Evolutionary conservation across 1,140 invertebrate species (phyloP), one percentile per base, ranked within the genome.

Genomic region (Ericerus pela): DNA sequence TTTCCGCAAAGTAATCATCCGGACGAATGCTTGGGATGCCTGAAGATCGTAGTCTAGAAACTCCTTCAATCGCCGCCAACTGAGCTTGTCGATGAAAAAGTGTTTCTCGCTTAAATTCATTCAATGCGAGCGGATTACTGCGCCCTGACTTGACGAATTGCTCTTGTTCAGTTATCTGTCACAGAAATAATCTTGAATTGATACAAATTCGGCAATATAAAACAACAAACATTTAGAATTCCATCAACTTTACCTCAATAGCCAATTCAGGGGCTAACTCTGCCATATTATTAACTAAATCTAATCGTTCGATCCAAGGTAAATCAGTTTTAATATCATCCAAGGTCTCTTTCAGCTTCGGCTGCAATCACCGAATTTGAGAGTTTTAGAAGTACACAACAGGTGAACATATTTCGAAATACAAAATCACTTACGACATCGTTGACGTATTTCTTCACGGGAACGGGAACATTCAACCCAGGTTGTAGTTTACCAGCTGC

Each of bases 1-100:
- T 99, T 76, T 99, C 88, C 1, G 95, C 96, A 74, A 96, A 98
- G 72, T 96, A 99, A 72, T 98, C 95, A 28, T 90, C 84, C 0
- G 96, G 96, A 69, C 79, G 76, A 65, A 79, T 83, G 0, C 89
- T 95, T 0, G 77, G 73, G 33, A 96, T 74, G 22, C 78, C 79
- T 2, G 91, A 65, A 59, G 80, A 77, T 47, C 88, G 81, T 3
- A 97, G 69, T 52, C 76, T 75, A 22, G 78, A 74, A 16, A 96
- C 76, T 2, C 79, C 86, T 62, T 88, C 80, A 1, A 92, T 60
- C 6, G 89, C 86, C 14, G 89, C 80, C 28, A 80, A 76, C 66
- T 97, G 92, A 2, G 92, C 94, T 73, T 96, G 92, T 55, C 89
- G 74, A 66, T 96, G 88, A 66, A 96, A 92, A 59, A 80, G 72